phyloP scores from a whole-genome alignment of 2,888 invertebrate genomes.

The Eurois occulta region DNA sequence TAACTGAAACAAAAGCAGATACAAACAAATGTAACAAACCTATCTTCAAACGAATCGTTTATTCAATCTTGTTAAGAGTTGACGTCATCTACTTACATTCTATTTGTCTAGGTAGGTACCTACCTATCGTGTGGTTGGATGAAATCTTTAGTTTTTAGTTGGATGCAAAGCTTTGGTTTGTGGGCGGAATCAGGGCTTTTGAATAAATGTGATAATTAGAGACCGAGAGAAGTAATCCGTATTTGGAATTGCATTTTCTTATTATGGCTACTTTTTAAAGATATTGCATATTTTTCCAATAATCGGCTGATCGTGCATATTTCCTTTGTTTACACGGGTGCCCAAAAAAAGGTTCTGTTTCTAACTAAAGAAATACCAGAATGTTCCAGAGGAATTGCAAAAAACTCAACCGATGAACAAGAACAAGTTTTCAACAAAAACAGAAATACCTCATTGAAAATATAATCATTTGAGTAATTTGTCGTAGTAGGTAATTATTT shows the following conservation, averaged over 20 bases:
- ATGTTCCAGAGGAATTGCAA: not conserved
- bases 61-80: constrained; percentile 7
- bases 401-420: too few relatives aligned
- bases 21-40: constrained; percentile 14
- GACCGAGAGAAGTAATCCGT: too few relatives aligned
- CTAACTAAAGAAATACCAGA: not conserved
- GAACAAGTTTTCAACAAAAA: not conserved
- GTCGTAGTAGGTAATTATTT: too few relatives aligned
- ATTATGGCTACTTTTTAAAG: not conserved
- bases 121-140: not conserved
- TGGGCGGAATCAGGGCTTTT: not conserved
- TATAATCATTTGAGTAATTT: not conserved
- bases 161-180: not conserved
- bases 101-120: not conserved
- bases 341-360: not conserved
- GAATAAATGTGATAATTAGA: not conserved
- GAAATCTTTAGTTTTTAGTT: not conserved
- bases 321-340: not conserved
- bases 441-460: not conserved
- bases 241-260: not conserved
- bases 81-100: constrained; percentile 20
- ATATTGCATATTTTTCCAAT: not conserved
- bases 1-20: constrained; percentile 90
- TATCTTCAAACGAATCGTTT: constrained; percentile 8
- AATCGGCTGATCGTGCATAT: not conserved